phyloP scores from a whole-genome alignment of 2,797 vertebrate genomes.

The Stomatorhinus walkeri region DNA sequence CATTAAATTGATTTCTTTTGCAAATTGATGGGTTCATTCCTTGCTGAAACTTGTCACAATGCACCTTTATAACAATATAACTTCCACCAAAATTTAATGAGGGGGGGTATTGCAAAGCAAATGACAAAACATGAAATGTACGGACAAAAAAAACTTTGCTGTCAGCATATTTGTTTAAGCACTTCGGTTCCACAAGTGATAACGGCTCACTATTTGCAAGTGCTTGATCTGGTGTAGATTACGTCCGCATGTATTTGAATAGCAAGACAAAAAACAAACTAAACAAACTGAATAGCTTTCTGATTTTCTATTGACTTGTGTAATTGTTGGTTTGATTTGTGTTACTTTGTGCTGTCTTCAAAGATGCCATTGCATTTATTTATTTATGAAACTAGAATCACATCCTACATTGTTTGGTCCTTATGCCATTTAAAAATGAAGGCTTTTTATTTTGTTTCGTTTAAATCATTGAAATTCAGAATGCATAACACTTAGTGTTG shows the following conservation, averaged over 20 bases:
- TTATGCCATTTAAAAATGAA: constrained; percentile 5
- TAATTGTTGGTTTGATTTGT: not conserved
- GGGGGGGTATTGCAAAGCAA: not conserved
- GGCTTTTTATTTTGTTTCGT: not conserved
- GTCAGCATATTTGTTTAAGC: not conserved
- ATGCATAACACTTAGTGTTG: not conserved
- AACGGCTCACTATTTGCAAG: not conserved
- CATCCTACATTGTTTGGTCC: not conserved
- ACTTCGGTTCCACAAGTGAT: not conserved
- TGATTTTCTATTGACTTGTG: not conserved
- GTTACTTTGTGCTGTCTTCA: not conserved
- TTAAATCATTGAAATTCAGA: not conserved
- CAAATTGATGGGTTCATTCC: not conserved
- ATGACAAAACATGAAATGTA: not conserved
- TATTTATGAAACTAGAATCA: not conserved
- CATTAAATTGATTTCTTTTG: constrained; percentile 10
- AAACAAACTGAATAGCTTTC: not conserved
- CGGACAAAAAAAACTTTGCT: not conserved
- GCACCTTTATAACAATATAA: not conserved
- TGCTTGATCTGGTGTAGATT: not conserved
- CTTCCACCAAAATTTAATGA: not conserved
- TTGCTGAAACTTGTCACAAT: not conserved
- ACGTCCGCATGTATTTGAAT: not conserved
- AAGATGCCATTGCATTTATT: not conserved
- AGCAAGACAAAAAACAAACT: not conserved